Conservation (phyloP, 2,113 vertebrate genomes). For the Nycticorax nycticorax region DNA sequence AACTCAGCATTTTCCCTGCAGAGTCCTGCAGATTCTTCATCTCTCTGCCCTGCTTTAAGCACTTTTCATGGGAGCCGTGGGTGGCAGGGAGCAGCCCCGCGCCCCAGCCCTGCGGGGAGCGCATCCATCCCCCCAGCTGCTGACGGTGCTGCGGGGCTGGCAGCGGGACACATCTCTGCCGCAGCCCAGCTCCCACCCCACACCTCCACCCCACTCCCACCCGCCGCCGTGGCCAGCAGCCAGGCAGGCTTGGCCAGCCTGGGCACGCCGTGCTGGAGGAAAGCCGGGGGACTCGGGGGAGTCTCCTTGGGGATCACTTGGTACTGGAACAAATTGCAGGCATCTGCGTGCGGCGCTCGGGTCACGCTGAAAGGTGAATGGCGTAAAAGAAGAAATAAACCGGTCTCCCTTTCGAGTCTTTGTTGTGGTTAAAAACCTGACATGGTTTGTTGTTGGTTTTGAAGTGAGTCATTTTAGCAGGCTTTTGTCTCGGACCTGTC, state of each 20-base stretch:
- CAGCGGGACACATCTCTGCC: background rate
- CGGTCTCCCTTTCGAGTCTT: background rate
- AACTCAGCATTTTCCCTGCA: background rate
- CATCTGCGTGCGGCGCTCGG: background rate
- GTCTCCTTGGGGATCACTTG: background rate
- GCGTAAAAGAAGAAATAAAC: constrained; percentile 12
- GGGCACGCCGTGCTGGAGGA: background rate
- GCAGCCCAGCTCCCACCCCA: background rate
- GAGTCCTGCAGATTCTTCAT: background rate
- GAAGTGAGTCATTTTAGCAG: background rate
- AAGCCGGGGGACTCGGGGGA: background rate
- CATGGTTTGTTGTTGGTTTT: constrained; percentile 29
- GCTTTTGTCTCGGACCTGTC: background rate
- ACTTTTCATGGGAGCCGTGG: background rate
- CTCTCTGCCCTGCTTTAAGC: background rate
- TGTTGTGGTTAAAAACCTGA: constrained; percentile 37
- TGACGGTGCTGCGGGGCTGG: background rate
- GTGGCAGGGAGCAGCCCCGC: background rate
- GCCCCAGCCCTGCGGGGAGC: background rate
- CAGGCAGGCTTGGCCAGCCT: background rate
- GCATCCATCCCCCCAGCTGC: background rate
- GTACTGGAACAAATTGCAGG: constrained; percentile 41
- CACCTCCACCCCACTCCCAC: background rate
- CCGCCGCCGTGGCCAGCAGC: background rate
- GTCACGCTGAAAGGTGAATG: background rate